Base-by-base conservation (phyloP, 2,113 vertebrate species). In the Corvus hawaiiensis region DNA sequence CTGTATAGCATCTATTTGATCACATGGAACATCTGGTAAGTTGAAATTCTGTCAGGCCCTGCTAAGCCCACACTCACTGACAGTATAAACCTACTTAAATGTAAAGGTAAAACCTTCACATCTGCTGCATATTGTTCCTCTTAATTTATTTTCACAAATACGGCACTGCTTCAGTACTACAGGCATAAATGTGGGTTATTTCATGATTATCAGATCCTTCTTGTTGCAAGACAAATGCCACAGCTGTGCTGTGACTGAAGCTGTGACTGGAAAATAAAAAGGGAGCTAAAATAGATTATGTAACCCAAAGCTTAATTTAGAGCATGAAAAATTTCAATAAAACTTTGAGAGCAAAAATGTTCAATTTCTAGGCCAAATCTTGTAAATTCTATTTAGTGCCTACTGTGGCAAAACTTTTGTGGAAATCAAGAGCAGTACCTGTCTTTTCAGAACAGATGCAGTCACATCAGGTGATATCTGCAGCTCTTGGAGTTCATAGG, bases 21-120 rank as follows among this genome's bases (percentile, higher is more conserved):
- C 95, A 96, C 41, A 24, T 84, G 75, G 46, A 96, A 93, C 96
- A 96, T 97, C 88, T 97, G 96, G 95, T 72, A 84, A 90, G 10
- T 87, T 89, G 94, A 96, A 93, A 90, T 44, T 89, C 90, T 92
- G 81, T 96, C 96, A 96, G 88, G 72, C 81, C 48, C 32, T 64
- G 55, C 90, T 95, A 94, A 96, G 93, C 94, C 94, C 96, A 97
- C 90, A 97, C 95, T 96, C 62, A 6, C 92, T 91, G 89, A 97
- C 88, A 96, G 94, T 71, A 93, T 97, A 96, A 97, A 96, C 93
- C 81, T 86, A 93, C 90, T 95, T 89, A 95, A 95, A 96, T 55
- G 56, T 71, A 83, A 93, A 96, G 95, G 92, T 95, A 95, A 96
- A 96, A 95, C 92, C 94, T 95, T 96, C 93, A 89, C 96, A 96